A percentile compares a stretch with the other conserved stretches of the same genome.
phyloP scores from a whole-genome alignment of 1,140 invertebrate genomes.

The Cheumatopsyche charites region DNA sequence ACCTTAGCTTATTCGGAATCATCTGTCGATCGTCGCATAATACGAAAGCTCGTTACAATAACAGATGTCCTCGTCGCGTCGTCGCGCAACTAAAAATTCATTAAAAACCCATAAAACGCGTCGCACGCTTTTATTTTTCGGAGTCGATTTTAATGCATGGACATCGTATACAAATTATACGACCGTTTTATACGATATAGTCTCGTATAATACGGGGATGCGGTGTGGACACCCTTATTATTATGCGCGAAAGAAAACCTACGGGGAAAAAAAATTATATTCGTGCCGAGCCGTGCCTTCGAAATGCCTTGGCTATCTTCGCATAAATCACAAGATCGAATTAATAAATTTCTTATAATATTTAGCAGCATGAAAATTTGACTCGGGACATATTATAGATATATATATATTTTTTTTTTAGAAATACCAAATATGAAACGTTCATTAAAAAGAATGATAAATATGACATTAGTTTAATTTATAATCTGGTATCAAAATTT shows the following conservation, averaged over 20 bases:
- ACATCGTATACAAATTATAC: too few species aligned
- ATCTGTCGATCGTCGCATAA: slow-evolving; percentile 34
- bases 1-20: slow-evolving; percentile 13
- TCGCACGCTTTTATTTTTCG: slow-evolving; percentile 37
- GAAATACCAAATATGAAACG: too few species aligned
- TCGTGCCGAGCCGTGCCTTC: neutral
- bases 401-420: too few species aligned
- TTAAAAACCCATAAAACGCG: slow-evolving; percentile 47
- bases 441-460: too few species aligned
- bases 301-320: neutral
- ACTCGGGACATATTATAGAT: too few species aligned
- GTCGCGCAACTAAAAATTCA: slow-evolving; percentile 45
- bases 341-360: too few species aligned
- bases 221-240: slow-evolving; percentile 1
- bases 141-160: slow-evolving; percentile 24
- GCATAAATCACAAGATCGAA: too few species aligned
- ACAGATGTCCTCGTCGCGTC: slow-evolving; percentile 46
- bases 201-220: neutral
- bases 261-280: neutral
- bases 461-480: too few species aligned
- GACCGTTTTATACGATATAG: too few species aligned
- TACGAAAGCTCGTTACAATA: slow-evolving; percentile 40
- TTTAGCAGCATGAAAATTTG: too few species aligned
- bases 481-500: too few species aligned
- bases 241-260: slow-evolving; percentile 4